Percentiles rank a stretch among this genome's conserved stretches.
phyloP scores from a whole-genome alignment of 2,888 invertebrate genomes.

The Campoplex nolae region DNA sequence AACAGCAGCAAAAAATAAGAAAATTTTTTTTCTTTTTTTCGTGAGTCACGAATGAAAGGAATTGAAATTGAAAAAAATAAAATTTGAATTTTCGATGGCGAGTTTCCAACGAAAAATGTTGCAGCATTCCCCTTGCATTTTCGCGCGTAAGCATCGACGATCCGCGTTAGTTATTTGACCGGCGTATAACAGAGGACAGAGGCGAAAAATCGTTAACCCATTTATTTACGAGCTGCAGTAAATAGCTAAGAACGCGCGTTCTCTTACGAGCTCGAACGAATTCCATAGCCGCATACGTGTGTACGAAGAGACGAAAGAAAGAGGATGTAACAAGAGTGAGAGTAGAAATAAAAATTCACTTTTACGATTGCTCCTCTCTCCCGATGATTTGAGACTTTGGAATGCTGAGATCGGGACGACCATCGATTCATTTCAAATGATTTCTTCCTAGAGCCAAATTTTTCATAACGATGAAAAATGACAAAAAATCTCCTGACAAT shows the following conservation, averaged over 20 bases:
- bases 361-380: constrained; percentile 40
- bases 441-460: not conserved
- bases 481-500: no score
- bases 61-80: not conserved
- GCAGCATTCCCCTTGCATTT: not conserved
- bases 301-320: constrained; percentile 28
- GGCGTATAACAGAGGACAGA: not conserved
- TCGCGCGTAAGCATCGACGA: not conserved
- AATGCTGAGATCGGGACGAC: not conserved
- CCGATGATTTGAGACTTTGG: constrained; percentile 16
- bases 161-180: not conserved
- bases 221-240: constrained; percentile 61
- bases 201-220: constrained; percentile 63
- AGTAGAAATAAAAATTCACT: not conserved
- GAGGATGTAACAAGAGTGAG: constrained; percentile 14
- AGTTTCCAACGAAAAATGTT: not conserved
- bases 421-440: constrained; percentile 1
- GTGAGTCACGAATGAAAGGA: no score
- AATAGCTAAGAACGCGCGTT: constrained; percentile 30
- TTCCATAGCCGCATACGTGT: constrained; percentile 4
- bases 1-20: no score
- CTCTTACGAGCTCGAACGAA: constrained; percentile 30
- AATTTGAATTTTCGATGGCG: no score
- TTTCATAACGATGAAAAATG: not conserved
- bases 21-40: no score